phyloP scores from a whole-genome alignment of 2,888 invertebrate genomes.

The Myopa tessellatipennis region DNA sequence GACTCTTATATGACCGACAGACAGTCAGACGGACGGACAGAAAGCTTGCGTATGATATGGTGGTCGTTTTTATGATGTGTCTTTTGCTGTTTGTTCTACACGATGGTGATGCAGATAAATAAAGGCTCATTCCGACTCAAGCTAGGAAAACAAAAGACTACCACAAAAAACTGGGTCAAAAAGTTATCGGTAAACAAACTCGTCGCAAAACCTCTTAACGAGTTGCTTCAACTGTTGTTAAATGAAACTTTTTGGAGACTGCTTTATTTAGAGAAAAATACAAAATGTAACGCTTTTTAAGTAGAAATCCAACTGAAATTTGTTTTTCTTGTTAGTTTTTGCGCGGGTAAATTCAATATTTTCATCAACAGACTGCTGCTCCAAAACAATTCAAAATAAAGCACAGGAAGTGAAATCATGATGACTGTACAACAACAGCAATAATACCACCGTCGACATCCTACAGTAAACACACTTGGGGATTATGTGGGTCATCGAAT shows the following conservation, averaged over 20 bases:
- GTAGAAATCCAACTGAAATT: neutral
- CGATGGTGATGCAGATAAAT: constrained; percentile 18
- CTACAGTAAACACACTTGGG: constrained; percentile 35
- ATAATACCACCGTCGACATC: constrained; percentile 19
- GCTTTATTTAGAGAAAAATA: constrained; percentile 5
- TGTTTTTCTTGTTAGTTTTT: constrained; percentile 14
- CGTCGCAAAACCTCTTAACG: constrained; percentile 34
- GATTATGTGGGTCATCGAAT: constrained; percentile 41
- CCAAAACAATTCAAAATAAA: constrained; percentile 31
- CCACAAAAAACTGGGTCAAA: constrained; percentile 39
- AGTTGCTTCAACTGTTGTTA: neutral
- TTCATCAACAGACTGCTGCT: neutral
- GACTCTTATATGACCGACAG: neutral
- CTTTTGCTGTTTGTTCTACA: constrained; percentile 10
- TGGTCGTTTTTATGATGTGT: constrained; percentile 15
- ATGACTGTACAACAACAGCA: constrained; percentile 6
- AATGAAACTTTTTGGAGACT: too few species aligned
- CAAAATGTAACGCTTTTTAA: constrained; percentile 18
- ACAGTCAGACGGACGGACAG: constrained; percentile 15
- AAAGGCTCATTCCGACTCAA: neutral
- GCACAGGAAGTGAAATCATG: constrained; percentile 43
- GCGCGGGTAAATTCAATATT: constrained; percentile 33
- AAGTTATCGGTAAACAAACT: constrained; percentile 34
- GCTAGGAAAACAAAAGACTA: constrained; percentile 36
- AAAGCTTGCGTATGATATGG: constrained; percentile 8